Percentiles rank a stretch among this genome's conserved stretches.
Evolutionary conservation across 2,888 invertebrate species (phyloP).

Genomic region (Proisotoma minuta): DNA sequence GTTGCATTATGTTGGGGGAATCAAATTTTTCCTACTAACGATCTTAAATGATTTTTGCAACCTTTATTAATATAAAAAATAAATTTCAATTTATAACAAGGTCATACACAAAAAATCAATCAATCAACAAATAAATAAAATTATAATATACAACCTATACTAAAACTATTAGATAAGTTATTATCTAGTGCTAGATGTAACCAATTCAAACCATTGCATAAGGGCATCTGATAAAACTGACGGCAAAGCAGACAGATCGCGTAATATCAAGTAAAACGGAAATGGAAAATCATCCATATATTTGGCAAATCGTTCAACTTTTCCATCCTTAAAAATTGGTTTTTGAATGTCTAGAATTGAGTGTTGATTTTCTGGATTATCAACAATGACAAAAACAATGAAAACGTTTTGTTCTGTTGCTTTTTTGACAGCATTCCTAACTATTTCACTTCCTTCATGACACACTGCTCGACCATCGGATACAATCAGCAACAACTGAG

Average conservation of each 20-base stretch:
- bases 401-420: conserved; percentile 81
- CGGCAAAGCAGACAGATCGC: conserved; percentile 83
- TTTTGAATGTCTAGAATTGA: conserved; percentile 86
- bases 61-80: too few species aligned
- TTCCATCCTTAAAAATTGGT: conserved; percentile 63
- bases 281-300: conserved; percentile 97
- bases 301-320: conserved; percentile 63
- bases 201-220: conserved; percentile 97
- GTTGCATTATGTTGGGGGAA: conserved; percentile 35
- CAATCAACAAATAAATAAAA: not conserved
- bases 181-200: conserved; percentile 55
- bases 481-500: conserved; percentile 83
- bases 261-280: conserved; percentile 90
- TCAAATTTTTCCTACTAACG: conserved; percentile 21
- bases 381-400: conserved; percentile 90
- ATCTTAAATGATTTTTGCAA: too few species aligned
- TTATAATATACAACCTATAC: not conserved
- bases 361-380: conserved; percentile 85
- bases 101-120: not conserved
- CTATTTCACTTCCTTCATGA: conserved; percentile 70
- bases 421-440: conserved; percentile 71
- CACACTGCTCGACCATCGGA: conserved; percentile 93
- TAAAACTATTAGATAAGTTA: too few species aligned
- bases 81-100: too few species aligned
- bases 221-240: conserved; percentile 89